Evolutionary conservation across 2,113 vertebrate species (phyloP).

Genomic region (Eolophus roseicapilla): DNA sequence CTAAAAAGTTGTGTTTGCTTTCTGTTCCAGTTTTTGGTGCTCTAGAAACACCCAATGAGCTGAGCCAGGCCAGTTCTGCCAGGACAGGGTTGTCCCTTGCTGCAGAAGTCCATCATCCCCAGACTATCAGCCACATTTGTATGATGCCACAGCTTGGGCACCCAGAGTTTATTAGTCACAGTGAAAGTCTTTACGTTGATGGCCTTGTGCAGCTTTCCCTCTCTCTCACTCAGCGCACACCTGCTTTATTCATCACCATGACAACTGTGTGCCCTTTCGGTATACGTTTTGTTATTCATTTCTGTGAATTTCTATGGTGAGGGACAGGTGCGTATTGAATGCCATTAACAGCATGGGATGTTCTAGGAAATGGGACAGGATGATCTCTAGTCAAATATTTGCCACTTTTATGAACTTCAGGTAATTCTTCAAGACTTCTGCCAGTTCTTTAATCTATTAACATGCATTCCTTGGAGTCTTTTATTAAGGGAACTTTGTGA

Average conservation of each 20-base stretch:
- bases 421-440: neutral
- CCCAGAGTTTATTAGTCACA: neutral
- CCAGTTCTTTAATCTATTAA: neutral
- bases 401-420: neutral
- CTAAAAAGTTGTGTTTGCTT: neutral
- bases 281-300: rapidly evolving
- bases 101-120: neutral
- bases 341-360: neutral
- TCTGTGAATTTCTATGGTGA: neutral
- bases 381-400: neutral
- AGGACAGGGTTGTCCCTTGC: neutral
- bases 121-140: neutral
- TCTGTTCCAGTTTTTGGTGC: neutral
- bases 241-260: neutral
- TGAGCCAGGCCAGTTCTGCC: neutral
- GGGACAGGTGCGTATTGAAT: neutral
- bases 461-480: neutral
- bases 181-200: neutral
- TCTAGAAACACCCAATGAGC: neutral
- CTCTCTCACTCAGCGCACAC: neutral
- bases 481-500: neutral
- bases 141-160: neutral
- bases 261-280: neutral
- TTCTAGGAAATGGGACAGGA: neutral
- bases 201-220: neutral